Conservation (phyloP, 2,888 invertebrate genomes). For the Eupithecia tripunctaria region DNA sequence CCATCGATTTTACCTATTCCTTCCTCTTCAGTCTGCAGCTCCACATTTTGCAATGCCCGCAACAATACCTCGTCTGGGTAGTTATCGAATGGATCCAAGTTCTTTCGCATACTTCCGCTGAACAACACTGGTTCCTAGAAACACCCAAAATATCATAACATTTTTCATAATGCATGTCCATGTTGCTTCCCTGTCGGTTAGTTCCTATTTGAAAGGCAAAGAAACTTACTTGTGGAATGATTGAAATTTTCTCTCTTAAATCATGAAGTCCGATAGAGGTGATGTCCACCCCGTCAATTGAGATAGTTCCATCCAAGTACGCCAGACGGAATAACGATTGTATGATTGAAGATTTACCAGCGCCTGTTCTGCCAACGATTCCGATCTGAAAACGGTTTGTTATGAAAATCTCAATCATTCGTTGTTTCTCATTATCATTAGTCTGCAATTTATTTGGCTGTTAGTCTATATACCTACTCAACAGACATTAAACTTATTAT, state of each 20-base stretch:
- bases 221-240: conserved; percentile 83
- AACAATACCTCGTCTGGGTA: conserved; percentile 90
- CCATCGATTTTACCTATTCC: conserved; percentile 49
- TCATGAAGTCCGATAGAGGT: conserved; percentile 84
- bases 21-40: conserved; percentile 58
- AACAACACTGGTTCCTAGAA: conserved; percentile 91
- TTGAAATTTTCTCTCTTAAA: conserved; percentile 85
- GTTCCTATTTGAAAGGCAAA: background rate
- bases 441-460: background rate
- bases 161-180: background rate
- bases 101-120: conserved; percentile 92
- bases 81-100: conserved; percentile 91
- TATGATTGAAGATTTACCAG: conserved; percentile 89
- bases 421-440: background rate
- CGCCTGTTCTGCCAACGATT: conserved; percentile 87
- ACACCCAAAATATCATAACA: background rate
- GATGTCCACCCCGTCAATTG: conserved; percentile 88
- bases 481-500: background rate
- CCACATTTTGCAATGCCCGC: conserved; percentile 90
- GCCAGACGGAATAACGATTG: conserved; percentile 88
- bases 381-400: conserved; percentile 75
- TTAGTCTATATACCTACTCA: background rate
- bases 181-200: background rate
- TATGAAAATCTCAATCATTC: background rate
- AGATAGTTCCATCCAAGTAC: conserved; percentile 86